These are phyloP conservation scores for Odiellus spinosus DNA, from an alignment of 2,888 invertebrate species.

Conservation along the genomic window DNA sequence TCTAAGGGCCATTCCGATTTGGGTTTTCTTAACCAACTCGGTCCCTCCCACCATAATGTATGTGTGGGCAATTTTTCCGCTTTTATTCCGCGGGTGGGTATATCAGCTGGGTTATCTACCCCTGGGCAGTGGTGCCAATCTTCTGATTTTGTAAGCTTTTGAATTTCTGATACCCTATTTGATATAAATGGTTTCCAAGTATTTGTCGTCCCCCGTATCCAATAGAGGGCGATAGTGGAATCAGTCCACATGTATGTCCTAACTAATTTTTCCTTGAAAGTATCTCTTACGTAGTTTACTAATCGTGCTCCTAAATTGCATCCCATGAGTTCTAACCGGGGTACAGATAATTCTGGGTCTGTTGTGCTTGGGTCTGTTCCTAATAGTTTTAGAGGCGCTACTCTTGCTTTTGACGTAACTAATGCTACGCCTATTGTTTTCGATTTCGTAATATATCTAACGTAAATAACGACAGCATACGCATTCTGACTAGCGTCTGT, in stretches of 20 bases:
- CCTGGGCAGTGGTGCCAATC: constrained; percentile 21
- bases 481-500: constrained; percentile 19
- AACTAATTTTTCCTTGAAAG: too few relatives aligned
- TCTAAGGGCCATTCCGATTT: background rate
- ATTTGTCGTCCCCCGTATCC: constrained; percentile 14
- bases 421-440: constrained; percentile 10
- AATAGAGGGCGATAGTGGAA: constrained; percentile 17
- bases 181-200: constrained; percentile 19
- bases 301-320: constrained; percentile 7
- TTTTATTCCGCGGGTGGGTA: constrained; percentile 19
- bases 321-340: constrained; percentile 18
- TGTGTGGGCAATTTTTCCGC: constrained; percentile 5
- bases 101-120: constrained; percentile 23
- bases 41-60: constrained; percentile 22
- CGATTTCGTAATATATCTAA: constrained; percentile 4
- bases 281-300: background rate
- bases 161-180: constrained; percentile 21
- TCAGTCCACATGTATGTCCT: constrained; percentile 15
- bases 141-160: constrained; percentile 4
- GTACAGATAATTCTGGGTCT: constrained; percentile 13
- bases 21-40: constrained; percentile 14
- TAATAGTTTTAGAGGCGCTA: constrained; percentile 18
- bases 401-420: constrained; percentile 2
- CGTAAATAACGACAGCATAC: constrained; percentile 18
- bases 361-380: too few relatives aligned